Conservation (phyloP, 2,888 invertebrate genomes). For the Metallyticus violacea region DNA sequence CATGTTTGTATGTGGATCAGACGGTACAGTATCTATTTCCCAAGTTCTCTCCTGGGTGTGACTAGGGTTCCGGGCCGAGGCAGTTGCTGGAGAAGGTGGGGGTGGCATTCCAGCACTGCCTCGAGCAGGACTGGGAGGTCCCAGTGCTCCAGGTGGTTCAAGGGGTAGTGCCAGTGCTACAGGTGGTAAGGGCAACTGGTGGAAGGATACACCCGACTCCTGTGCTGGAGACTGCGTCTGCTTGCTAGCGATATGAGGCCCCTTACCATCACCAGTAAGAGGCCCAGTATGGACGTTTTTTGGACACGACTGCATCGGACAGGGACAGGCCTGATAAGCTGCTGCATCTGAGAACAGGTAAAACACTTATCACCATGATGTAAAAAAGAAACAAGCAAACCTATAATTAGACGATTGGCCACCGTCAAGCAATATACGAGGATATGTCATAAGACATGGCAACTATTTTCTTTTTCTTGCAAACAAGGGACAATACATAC, state of each 20-base stretch:
- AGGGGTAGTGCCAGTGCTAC: slow-evolving; percentile 51
- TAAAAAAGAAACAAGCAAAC: too few species aligned
- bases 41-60: background rate
- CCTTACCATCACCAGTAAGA: slow-evolving; percentile 94
- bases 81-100: slow-evolving; percentile 31
- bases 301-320: slow-evolving; percentile 93
- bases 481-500: too few species aligned
- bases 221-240: slow-evolving; percentile 13
- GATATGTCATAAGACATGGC: too few species aligned
- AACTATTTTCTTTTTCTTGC: too few species aligned
- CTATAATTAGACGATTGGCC: too few species aligned
- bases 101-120: slow-evolving; percentile 60
- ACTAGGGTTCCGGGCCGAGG: slow-evolving; percentile 18
- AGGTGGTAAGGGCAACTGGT: slow-evolving; percentile 44
- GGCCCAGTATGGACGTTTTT: slow-evolving; percentile 98
- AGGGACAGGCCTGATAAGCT: slow-evolving; percentile 74
- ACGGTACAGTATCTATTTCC: background rate
- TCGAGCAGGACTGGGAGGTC: slow-evolving; percentile 66
- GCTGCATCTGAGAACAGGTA: slow-evolving; percentile 43
- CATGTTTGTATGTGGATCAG: background rate
- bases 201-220: slow-evolving; percentile 6
- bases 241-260: slow-evolving; percentile 44
- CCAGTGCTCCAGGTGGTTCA: slow-evolving; percentile 50
- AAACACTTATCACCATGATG: too few species aligned
- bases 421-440: too few species aligned